Conservation (phyloP, 2,888 invertebrate genomes). For the Drosophila longiperda region DNA sequence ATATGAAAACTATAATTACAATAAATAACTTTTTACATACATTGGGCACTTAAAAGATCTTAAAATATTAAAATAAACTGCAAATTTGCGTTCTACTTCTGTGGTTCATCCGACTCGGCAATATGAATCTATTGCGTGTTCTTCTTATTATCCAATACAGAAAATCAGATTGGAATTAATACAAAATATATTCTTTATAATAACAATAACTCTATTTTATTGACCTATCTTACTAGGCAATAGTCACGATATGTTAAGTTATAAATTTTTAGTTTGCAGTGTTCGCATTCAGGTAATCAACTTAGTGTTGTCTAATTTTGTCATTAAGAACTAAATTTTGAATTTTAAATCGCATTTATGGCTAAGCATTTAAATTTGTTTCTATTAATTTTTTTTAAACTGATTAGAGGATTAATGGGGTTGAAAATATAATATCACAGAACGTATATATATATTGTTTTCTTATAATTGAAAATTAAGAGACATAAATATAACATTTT, state of each 20-base stretch:
- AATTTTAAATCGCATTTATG: not conserved
- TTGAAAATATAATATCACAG: not conserved
- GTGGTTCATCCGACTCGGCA: no score
- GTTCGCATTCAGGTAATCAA: not conserved
- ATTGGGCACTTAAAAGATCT: no score
- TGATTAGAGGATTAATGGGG: not conserved
- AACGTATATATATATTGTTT: not conserved
- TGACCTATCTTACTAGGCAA: not conserved
- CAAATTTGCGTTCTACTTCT: no score
- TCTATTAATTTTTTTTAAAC: not conserved
- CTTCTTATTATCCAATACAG: no score
- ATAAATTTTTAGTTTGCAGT: not conserved
- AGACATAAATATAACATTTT: not conserved
- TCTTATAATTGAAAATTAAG: not conserved
- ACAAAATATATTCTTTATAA: no score
- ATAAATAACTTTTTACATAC: no score
- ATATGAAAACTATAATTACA: no score
- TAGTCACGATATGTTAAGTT: not conserved
- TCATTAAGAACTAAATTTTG: not conserved
- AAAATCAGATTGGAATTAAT: no score
- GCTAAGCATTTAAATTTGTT: not conserved
- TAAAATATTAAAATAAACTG: no score
- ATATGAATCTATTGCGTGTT: no score
- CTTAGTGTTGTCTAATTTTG: not conserved
- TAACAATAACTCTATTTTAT: not conserved